Base-by-base conservation (phyloP, 35 echinoderm and acorn worm genomes). In the Acanthaster planci region DNA sequence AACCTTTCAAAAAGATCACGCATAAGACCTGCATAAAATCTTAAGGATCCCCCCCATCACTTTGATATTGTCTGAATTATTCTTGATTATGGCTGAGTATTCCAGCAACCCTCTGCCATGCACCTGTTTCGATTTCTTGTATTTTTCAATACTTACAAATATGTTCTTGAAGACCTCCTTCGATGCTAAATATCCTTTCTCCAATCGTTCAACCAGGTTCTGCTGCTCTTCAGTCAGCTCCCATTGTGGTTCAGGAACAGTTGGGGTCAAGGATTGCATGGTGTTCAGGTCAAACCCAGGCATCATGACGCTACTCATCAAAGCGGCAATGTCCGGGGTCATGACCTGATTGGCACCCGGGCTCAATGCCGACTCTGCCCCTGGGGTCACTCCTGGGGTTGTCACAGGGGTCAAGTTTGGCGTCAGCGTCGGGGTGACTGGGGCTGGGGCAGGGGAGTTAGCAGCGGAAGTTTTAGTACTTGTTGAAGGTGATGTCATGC, bases 101-200 rank as follows among this genome's bases (percentile, higher is more conserved):
- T n/a, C n/a, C n/a, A n/a, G n/a, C n/a, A n/a, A n/a, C n/a, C 55
- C 55, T 14, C 55, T 57, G 12, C 55, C 36, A 9, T n/a, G 22
- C 67, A 76, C 22, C 67, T 76, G 8, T 7, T 7, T 27, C 8
- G n/a, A 76, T 27, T 10, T 76, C 22, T 10, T 27, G n/a, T n/a
- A n/a, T n/a, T n/a, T n/a, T n/a, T 44, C 21, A n/a, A 55, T 18
- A 88, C 93, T 56, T 91, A 95, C 93, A 60, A 87, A 91, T 17
- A 95, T 83, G 84, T 95, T 90, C 56, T 90, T 84, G 89, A 95
- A 92, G 52, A 97, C 81, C 44, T 93, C 91, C 56, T 77, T 97
- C 2, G 94, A 97, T 1, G 90, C 89, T 52, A 79, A 76, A 80
- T 97, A 97, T 23, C 90, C 94, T 52, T 90, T 93, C 79, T 97